Conservation (phyloP, 2,888 invertebrate genomes). For the Ligdia adustata region DNA sequence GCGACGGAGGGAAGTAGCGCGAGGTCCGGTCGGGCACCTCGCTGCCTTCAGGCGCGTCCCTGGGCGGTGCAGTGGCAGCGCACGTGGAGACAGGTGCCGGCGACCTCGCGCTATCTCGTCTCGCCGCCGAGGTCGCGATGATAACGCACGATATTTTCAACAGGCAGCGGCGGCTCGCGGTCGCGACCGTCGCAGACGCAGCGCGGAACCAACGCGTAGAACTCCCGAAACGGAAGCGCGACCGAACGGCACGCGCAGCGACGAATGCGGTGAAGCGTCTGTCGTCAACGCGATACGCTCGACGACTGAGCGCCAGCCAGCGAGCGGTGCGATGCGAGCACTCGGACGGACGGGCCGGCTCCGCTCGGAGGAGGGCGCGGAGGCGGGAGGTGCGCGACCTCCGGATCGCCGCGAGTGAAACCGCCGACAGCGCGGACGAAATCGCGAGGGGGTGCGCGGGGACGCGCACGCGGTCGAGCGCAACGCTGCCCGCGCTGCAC, state of each 20-base stretch:
- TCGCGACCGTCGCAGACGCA: slow-evolving; percentile 74
- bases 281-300: slow-evolving; percentile 76
- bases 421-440: slow-evolving; percentile 63
- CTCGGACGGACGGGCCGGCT: slow-evolving; percentile 47
- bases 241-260: slow-evolving; percentile 37
- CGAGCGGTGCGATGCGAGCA: no score
- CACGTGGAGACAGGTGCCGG: slow-evolving; percentile 78
- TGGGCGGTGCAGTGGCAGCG: slow-evolving; percentile 58
- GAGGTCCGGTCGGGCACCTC: slow-evolving; percentile 41
- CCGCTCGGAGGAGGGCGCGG: slow-evolving; percentile 60
- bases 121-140: slow-evolving; percentile 78
- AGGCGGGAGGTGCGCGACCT: slow-evolving; percentile 75
- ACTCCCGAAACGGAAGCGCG: slow-evolving; percentile 64
- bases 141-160: slow-evolving; percentile 80
- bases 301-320: slow-evolving; percentile 65
- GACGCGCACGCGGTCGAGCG: slow-evolving; percentile 77
- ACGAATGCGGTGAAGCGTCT: slow-evolving; percentile 47
- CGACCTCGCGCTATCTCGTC: slow-evolving; percentile 81
- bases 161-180: slow-evolving; percentile 62
- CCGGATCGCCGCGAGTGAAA: slow-evolving; percentile 73
- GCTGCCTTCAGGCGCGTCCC: slow-evolving; percentile 42
- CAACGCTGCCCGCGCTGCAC: slow-evolving; percentile 75
- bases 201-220: slow-evolving; percentile 58
- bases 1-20: slow-evolving; percentile 24
- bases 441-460: slow-evolving; percentile 59